phyloP scores from a whole-genome alignment of 2,888 invertebrate genomes.

The Agrypnus murinus region DNA sequence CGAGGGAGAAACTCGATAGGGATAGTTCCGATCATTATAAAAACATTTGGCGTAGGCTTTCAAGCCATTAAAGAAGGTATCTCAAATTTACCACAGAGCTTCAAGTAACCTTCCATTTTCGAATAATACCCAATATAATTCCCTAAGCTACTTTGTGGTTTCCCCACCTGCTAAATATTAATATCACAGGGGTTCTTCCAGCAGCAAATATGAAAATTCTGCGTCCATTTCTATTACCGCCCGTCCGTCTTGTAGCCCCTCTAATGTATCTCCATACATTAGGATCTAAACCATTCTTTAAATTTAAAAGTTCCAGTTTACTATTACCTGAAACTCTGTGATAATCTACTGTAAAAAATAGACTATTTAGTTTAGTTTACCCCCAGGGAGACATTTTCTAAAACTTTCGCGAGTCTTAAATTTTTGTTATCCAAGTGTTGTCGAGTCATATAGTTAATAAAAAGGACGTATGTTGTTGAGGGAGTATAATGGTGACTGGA shows the following conservation, averaged over 20 bases:
- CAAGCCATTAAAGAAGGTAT: conserved; percentile 55
- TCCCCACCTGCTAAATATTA: conserved; percentile 46
- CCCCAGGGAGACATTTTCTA: conserved; percentile 21
- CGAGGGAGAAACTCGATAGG: conserved; percentile 40
- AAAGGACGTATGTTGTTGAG: conserved; percentile 22
- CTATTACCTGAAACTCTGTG: not conserved
- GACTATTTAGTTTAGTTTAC: not conserved
- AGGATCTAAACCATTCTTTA: too few species aligned
- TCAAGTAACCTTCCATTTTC: conserved; percentile 55
- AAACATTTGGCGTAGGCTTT: conserved; percentile 51
- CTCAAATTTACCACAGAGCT: conserved; percentile 55
- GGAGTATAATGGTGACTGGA: conserved; percentile 31
- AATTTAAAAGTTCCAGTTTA: not conserved
- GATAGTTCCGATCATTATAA: conserved; percentile 48
- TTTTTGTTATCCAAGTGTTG: conserved; percentile 33
- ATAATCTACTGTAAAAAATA: conserved; percentile 11
- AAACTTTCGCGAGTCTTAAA: conserved; percentile 28
- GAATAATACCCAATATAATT: conserved; percentile 53
- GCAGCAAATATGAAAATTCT: conserved; percentile 26
- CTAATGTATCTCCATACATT: too few species aligned
- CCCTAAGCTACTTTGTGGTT: conserved; percentile 52
- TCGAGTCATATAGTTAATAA: conserved; percentile 34
- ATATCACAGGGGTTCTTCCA: conserved; percentile 41
- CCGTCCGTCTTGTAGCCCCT: conserved; percentile 13
- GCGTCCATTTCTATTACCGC: conserved; percentile 27